Percentiles rank a stretch among this genome's conserved stretches.
phyloP scores from a whole-genome alignment of 2,113 vertebrate species.

The Callorhinus ursinus region DNA sequence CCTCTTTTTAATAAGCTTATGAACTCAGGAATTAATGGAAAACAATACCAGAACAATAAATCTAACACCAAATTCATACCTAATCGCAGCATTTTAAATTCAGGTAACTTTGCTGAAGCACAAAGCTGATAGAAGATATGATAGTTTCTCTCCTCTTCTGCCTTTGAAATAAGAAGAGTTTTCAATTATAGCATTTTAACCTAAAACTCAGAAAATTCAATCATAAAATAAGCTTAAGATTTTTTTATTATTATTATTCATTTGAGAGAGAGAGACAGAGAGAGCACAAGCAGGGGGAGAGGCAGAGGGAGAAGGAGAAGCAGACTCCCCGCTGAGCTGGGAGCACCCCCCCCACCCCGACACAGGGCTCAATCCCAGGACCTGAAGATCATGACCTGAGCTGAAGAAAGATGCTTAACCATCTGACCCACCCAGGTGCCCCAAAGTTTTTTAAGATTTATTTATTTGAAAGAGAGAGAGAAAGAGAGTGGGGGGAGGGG shows the following conservation, averaged over 20 bases:
- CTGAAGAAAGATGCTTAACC: not conserved
- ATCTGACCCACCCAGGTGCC: not conserved
- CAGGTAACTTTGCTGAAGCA: conserved; percentile 94
- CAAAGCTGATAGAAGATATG: conserved; percentile 99
- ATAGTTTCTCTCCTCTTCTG: conserved; percentile 98
- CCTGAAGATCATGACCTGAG: not conserved
- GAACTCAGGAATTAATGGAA: conserved; percentile 39
- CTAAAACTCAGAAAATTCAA: conserved; percentile 58
- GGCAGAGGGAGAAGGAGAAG: not conserved
- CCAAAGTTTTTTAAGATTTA: not conserved
- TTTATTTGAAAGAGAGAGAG: not conserved
- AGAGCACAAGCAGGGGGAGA: not conserved
- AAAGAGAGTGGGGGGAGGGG: not conserved
- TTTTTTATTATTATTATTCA: not conserved
- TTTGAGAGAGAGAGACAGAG: not conserved
- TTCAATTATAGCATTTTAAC: conserved; percentile 75
- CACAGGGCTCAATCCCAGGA: not conserved
- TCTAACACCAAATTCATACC: conserved; percentile 84
- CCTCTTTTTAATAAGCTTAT: not conserved
- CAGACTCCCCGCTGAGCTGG: not conserved
- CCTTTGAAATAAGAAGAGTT: conserved; percentile 88
- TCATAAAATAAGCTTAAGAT: not conserved
- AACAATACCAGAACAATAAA: conserved; percentile 34
- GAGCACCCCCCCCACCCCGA: not conserved
- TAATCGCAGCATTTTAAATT: conserved; percentile 93